These are phyloP conservation scores for Ammodytes dubius DNA, from an alignment of 2,113 vertebrate species.

Conservation along the genomic window DNA sequence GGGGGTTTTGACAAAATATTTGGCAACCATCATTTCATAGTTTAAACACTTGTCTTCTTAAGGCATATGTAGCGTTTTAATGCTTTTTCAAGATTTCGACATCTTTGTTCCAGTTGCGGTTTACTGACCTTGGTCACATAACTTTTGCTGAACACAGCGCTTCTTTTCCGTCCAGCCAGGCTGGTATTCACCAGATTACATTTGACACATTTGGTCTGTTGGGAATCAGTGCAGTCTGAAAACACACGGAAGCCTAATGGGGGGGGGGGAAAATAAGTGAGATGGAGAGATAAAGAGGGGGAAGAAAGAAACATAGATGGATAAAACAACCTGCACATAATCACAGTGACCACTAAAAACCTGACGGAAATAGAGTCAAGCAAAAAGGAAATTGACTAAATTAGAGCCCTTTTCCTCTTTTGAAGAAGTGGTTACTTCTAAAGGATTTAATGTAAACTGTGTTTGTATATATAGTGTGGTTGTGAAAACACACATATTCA, in stretches of 20 bases:
- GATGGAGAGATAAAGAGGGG: neutral
- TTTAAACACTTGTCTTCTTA: neutral
- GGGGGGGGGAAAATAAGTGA: neutral
- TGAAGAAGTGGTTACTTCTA: neutral
- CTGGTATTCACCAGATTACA: constrained; percentile 91
- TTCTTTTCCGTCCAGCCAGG: constrained; percentile 88
- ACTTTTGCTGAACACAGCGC: constrained; percentile 89
- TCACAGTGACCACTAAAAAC: constrained; percentile 12
- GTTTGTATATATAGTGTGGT: neutral
- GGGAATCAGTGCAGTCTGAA: constrained; percentile 82
- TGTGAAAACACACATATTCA: constrained; percentile 32
- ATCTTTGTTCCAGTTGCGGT: neutral
- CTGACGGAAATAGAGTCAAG: constrained; percentile 18
- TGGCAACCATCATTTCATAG: neutral
- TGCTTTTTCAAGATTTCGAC: neutral
- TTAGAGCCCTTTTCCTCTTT: neutral
- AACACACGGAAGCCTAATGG: constrained; percentile 86
- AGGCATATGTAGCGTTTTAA: neutral
- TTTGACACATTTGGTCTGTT: constrained; percentile 81
- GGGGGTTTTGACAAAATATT: neutral
- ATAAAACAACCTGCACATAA: neutral
- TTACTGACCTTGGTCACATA: constrained; percentile 91
- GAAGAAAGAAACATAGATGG: constrained; percentile 1
- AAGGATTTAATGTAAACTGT: neutral
- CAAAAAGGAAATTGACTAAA: constrained; percentile 24